Evolutionary conservation across 2,113 vertebrate genomes (phyloP).

Genomic region (Gopherus flavomarginatus): DNA sequence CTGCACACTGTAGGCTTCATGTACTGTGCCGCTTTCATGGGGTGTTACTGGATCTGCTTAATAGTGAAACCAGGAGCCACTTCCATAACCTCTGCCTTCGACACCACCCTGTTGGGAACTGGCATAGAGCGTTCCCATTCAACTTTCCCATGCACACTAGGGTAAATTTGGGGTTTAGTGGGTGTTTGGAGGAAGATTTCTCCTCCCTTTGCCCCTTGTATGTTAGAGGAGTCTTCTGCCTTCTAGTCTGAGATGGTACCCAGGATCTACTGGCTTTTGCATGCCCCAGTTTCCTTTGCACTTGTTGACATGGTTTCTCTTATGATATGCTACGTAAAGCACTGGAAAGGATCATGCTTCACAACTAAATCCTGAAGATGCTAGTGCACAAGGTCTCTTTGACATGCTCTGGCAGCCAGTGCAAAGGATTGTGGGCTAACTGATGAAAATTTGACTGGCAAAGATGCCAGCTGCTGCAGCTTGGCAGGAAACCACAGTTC

Average conservation of each 20-base stretch:
- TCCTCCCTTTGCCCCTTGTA: neutral
- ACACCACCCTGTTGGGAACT: too few species aligned
- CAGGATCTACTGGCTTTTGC: slow-evolving; percentile 7
- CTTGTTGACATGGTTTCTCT: neutral
- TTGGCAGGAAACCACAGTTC: slow-evolving; percentile 65
- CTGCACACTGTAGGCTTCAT: neutral
- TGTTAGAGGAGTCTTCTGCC: neutral
- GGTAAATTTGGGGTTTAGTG: too few species aligned
- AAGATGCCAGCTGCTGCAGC: slow-evolving; percentile 52
- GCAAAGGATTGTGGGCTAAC: slow-evolving; percentile 62
- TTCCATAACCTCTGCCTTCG: too few species aligned
- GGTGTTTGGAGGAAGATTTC: neutral
- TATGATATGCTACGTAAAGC: slow-evolving; percentile 53
- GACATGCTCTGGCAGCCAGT: slow-evolving; percentile 46
- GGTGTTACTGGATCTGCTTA: slow-evolving; percentile 16
- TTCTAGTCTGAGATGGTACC: neutral
- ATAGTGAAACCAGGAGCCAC: slow-evolving; percentile 7
- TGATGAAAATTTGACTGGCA: slow-evolving; percentile 58
- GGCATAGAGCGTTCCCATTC: too few species aligned
- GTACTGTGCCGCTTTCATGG: slow-evolving; percentile 5
- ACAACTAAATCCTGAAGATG: slow-evolving; percentile 42
- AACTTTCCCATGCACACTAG: too few species aligned
- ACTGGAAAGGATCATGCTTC: slow-evolving; percentile 41
- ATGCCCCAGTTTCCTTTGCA: neutral
- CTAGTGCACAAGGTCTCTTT: slow-evolving; percentile 48